A percentile compares a stretch with the other conserved stretches of the same genome.
Conservation (phyloP, 2,113 vertebrate species). For the Dasyornis broadbenti region DNA sequence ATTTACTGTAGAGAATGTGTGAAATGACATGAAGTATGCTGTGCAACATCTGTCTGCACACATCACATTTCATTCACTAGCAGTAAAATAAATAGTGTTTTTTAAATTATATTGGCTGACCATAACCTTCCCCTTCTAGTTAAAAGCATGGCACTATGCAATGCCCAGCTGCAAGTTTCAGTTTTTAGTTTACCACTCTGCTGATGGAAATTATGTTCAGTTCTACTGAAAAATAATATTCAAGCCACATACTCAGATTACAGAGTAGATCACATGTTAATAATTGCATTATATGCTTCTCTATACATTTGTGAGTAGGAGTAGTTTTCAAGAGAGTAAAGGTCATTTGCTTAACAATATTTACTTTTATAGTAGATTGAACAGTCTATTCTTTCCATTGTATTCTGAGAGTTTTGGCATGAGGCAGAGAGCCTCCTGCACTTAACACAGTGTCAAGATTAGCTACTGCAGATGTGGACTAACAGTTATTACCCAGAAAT, state of each 20-base stretch:
- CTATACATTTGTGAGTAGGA: background rate
- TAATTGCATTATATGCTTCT: background rate
- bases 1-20: conserved; percentile 12
- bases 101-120: background rate
- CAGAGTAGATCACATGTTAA: background rate
- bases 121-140: background rate
- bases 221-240: background rate
- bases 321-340: background rate
- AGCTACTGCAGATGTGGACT: background rate
- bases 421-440: background rate
- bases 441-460: background rate
- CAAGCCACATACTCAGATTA: background rate
- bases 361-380: background rate
- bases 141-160: background rate
- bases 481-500: background rate
- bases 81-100: background rate
- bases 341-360: background rate
- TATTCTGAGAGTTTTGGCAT: background rate
- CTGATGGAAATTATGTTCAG: background rate
- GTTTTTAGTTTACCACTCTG: background rate
- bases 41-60: conserved; percentile 13
- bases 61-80: background rate
- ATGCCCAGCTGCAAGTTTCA: background rate
- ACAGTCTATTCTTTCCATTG: background rate
- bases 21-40: background rate